Base-by-base conservation (phyloP, 2,888 invertebrate genomes). In the Zootermopsis nevadensis region DNA sequence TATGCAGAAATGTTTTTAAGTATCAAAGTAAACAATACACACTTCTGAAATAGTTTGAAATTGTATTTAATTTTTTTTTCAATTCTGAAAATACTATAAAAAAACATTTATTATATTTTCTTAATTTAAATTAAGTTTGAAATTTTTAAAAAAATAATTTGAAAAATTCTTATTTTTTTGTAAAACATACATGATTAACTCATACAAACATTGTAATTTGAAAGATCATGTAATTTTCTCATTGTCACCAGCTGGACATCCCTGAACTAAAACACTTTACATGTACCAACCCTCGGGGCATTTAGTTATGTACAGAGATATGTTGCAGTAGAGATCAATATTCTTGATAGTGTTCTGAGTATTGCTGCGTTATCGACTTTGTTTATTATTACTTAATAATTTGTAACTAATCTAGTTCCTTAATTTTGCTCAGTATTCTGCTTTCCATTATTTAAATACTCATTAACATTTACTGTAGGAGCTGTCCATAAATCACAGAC, bases 401-500 rank as follows among this genome's bases (percentile, higher is more conserved):
- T 77, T 27, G 55, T 22, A 66, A 38, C 79, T 79, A 79, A 35
- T 31, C 79, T 79, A 79, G 66, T 66, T 66, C 79, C 42, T 77
- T 77, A 66, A 55, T 55, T 30, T 48, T 22, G 22, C 24, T 79
- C 79, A 38, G 53, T 38, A 66, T 77, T 48, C 33, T 79, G 79
- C 60, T 79, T 79, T 24, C 22, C 74, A 74, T 42, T 6, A n/a
- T 74, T 35, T 35, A 74, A 74, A 31, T 60, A 77, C 24, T 66
- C 38, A 66, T 60, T 79, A 79, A 79, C 66, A 79, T 27, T 79
- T 79, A 79, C 79, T 79, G 35, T 66, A 66, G 79, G 66, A 79
- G 79, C 79, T 79, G 79, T 79, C 79, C 60, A 79, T 79, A 79
- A 79, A 79, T 79, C 79, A 79, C 79, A 66, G 66, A 15, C 53